Conservation (phyloP, 2,888 invertebrate genomes). For the Hirtodrosophila trivittata region DNA sequence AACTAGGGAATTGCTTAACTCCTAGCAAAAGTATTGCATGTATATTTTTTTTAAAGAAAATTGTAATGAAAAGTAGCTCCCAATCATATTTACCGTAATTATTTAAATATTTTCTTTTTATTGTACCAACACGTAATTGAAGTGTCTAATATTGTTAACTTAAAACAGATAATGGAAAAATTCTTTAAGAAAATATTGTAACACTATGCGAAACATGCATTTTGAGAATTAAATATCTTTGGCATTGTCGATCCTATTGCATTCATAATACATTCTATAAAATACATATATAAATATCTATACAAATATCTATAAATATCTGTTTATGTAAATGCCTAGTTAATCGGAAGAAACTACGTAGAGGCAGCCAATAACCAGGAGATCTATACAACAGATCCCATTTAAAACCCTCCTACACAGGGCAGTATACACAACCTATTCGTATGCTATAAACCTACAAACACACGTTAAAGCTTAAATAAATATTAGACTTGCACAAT, state of each 20-base stretch:
- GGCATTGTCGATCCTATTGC: constrained; percentile 9
- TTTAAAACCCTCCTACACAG: background rate
- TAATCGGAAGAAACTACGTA: background rate
- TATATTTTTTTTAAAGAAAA: constrained; percentile 34
- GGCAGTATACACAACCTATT: too few relatives aligned
- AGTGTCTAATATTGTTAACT: constrained; percentile 11
- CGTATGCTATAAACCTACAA: too few relatives aligned
- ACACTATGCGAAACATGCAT: constrained; percentile 18
- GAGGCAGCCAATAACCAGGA: too few relatives aligned
- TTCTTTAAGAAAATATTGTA: constrained; percentile 16
- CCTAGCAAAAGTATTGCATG: constrained; percentile 21
- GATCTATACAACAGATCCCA: background rate
- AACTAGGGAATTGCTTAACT: constrained; percentile 18
- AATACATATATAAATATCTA: background rate
- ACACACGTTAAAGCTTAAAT: too few relatives aligned
- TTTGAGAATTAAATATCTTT: constrained; percentile 24
- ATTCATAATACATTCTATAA: too few relatives aligned
- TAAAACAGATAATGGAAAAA: constrained; percentile 3
- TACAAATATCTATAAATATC: too few relatives aligned
- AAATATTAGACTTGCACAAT: too few relatives aligned
- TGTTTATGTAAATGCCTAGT: background rate
- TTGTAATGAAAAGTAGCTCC: too few relatives aligned
- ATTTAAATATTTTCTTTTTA: constrained; percentile 15
- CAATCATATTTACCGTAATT: too few relatives aligned
- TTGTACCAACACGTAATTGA: constrained; percentile 6